Evolutionary conservation across 1,140 invertebrate genomes (phyloP), one percentile per base, ranked within the genome.

Genomic region (Globodera rostochiensis): DNA sequence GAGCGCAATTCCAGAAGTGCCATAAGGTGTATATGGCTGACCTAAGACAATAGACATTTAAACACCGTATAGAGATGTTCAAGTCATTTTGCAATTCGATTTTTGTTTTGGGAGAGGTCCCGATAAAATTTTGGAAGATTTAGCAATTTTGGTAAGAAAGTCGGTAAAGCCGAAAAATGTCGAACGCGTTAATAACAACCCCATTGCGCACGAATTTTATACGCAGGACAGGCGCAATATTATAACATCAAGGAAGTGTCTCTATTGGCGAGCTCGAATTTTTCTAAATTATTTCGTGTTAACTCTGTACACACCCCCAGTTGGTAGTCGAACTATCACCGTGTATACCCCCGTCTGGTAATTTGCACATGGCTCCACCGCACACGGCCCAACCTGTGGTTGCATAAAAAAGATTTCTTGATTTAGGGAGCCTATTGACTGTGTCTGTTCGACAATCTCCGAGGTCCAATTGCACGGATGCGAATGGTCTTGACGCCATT

Each of bases 401-500:
- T 11, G 36, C 50, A 80, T 2, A 36, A 83, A 47, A 21, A 80
- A 6, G n/a, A 21, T 21, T 84, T 66, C 25, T 11, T 19, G 11
- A 74, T 64, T 86, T 74, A 36, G 50, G 50, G 13, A 47, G 19
- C 77, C 25, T 83, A 25, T 19, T 70, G n/a, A 80, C 77, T 67
- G 79, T 47, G 11, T 81, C 11, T 75, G 45, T 45, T 78, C 47
- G 83, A 49, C 45, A 67, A 36, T 50, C 64, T n/a, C 75, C 82
- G 21, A 88, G 75, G 66, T 88, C 86, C 50, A 88, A 64, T 77
- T 89, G 83, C 60, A 89, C 84, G 25, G 87, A 86, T 13, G 86
- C 84, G 78, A 88, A 88, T n/a, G 88, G 88, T 60, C 88, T 80
- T 21, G 85, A 83, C 49, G 87, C 88, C 88, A 89, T 87, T 69